Evolutionary conservation across 2,888 invertebrate genomes (phyloP).

Genomic region (Meandrusa payeni): DNA sequence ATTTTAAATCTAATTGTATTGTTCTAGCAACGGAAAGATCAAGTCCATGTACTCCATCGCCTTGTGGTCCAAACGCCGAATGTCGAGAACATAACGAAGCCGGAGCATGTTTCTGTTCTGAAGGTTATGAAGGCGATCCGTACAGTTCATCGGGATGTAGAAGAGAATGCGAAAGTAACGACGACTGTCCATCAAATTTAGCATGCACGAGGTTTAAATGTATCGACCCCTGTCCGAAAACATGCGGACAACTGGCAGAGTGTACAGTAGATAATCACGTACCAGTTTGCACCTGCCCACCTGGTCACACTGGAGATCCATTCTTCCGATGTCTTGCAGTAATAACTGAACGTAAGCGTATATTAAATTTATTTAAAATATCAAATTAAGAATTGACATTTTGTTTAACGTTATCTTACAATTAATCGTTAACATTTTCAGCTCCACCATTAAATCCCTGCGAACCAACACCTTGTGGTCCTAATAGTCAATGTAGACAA

Average conservation of each 20-base stretch:
- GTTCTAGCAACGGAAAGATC: conserved; percentile 74
- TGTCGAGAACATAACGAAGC: conserved; percentile 91
- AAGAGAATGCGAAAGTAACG: conserved; percentile 89
- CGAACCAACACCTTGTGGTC: conserved; percentile 92
- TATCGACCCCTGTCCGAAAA: conserved; percentile 90
- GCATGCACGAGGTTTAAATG: conserved; percentile 92
- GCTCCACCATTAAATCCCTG: conserved; percentile 85
- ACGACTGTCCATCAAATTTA: conserved; percentile 86
- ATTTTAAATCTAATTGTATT: neutral
- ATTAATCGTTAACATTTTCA: conserved; percentile 39
- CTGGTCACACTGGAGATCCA: conserved; percentile 90
- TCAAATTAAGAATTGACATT: too few species aligned
- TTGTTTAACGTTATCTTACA: too few species aligned
- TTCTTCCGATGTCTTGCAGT: conserved; percentile 87
- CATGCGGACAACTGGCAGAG: conserved; percentile 90
- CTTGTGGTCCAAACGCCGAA: conserved; percentile 92
- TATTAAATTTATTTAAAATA: neutral
- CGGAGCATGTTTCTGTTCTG: conserved; percentile 91
- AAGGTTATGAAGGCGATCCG: conserved; percentile 91
- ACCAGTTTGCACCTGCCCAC: conserved; percentile 87
- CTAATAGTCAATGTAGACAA: conserved; percentile 91
- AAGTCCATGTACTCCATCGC: conserved; percentile 91
- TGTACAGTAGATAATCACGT: conserved; percentile 90
- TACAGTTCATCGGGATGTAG: conserved; percentile 86
- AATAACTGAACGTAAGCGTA: conserved; percentile 54